Base-by-base conservation (phyloP, 2,888 invertebrate species). In the Ellobium chinense region DNA sequence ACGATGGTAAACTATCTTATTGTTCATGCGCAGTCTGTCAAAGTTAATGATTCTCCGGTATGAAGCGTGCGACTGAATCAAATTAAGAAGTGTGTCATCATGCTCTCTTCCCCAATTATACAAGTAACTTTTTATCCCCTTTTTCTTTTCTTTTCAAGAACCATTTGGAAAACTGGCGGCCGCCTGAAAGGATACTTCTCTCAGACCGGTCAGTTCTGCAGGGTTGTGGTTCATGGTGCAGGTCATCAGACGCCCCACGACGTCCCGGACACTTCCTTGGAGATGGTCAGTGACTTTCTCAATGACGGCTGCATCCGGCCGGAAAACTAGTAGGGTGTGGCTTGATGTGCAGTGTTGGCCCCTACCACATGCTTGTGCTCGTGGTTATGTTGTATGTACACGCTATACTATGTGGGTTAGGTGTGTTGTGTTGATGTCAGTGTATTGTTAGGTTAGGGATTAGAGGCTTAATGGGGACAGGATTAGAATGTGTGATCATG, bases 171-270 rank as follows among this genome's bases (percentile, higher is more conserved):
- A 31, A 63, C 34, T 5, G 46, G 37, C 9, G 18, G 5, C 5
- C 21, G 70, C 4, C 18, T 78, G 31, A 72, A 72, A 27, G 78
- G 78, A 5, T 80, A 62, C 39, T 74, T 54, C 68, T 63, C 80
- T 14, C 60, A 66, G 18, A 68, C 65, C 5, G 66, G 66, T 5
- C 36, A 68, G 58, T 74, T 80, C 39, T 80, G 80, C 27, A 73
- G 80, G 27, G 80, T 80, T 54, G 74, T 80, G 24, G 46, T 80
- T 0, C 66, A 68, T 14, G 74, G 74, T 18, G 80, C 80, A 4
- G 80, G 80, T 31, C 80, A 80, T 65, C 80, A 80, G 68, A 80
- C 80, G 14, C 80, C 80, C 0, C 68, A 80, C 37, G 80, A 80
- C 68, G 12, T 39, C 58, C 80, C 80, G 34, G 80, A 73, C 24